Percentiles rank a stretch among this genome's conserved stretches.
Evolutionary conservation across 2,888 invertebrate species (phyloP).

Genomic region (Aphodius sticticus): DNA sequence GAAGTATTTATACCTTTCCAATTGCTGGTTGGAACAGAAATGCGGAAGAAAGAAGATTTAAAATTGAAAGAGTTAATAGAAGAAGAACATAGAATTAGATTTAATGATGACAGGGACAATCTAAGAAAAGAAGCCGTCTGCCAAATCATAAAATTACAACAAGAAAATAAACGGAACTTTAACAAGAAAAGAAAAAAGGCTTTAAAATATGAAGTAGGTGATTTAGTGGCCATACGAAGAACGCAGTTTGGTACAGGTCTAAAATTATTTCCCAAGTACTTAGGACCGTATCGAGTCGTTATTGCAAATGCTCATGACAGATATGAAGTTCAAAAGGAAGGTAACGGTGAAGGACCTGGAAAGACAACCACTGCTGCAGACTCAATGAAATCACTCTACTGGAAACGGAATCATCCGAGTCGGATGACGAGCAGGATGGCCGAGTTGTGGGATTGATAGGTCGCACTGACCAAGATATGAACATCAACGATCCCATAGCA

Average conservation of each 20-base stretch:
- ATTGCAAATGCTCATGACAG: not conserved
- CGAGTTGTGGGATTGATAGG: too few relatives aligned
- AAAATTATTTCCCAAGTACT: not conserved
- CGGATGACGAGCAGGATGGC: too few relatives aligned
- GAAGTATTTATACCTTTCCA: not conserved
- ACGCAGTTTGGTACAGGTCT: not conserved
- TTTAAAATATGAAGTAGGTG: not conserved
- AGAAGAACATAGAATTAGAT: not conserved
- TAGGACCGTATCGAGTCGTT: not conserved
- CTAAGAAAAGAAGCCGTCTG: not conserved
- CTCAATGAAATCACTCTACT: too few relatives aligned
- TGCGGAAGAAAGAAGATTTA: not conserved
- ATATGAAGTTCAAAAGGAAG: not conserved
- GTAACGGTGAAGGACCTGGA: conserved; percentile 26
- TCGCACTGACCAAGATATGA: too few relatives aligned
- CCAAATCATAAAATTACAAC: not conserved
- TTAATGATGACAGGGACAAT: not conserved
- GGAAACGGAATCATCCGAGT: too few relatives aligned
- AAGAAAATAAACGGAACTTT: not conserved
- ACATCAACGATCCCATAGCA: too few relatives aligned
- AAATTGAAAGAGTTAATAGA: not conserved
- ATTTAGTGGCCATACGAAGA: conserved; percentile 6
- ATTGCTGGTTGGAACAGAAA: not conserved
- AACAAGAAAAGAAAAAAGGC: conserved; percentile 8
- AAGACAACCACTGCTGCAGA: too few relatives aligned